These are phyloP conservation scores for Blastomussa wellsi DNA, from an alignment of 92 coral and sea anemone species.

Conservation along the genomic window DNA sequence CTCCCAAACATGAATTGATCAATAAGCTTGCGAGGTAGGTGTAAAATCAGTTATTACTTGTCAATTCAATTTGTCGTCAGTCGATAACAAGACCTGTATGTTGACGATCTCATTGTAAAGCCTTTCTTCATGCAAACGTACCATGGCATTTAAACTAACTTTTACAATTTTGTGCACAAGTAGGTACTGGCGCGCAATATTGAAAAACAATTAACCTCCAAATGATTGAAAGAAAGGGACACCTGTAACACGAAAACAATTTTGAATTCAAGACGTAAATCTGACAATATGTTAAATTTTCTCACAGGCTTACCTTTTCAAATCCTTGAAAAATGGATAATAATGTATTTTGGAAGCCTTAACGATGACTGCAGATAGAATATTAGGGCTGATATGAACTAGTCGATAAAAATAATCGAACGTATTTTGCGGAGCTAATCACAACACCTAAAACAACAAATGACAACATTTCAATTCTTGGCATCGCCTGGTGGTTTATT, in stretches of 20 bases:
- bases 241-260: conserved; percentile 5
- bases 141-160: not conserved
- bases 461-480: conserved; percentile 31
- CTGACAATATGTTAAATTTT: not conserved
- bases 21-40: not conserved
- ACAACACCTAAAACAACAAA: conserved; percentile 20
- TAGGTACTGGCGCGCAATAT: not conserved
- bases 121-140: not conserved
- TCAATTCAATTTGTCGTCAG: not conserved
- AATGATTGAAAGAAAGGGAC: not conserved
- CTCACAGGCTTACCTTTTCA: conserved; percentile 6
- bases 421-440: conserved; percentile 16
- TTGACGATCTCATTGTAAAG: not conserved
- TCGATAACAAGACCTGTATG: not conserved
- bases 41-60: not conserved
- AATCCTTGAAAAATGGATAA: not conserved
- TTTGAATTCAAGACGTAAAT: no score
- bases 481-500: conserved; percentile 29
- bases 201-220: not conserved
- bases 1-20: not conserved
- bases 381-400: not conserved
- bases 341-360: not conserved
- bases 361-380: not conserved
- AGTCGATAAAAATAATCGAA: not conserved
- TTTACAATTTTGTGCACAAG: not conserved